A percentile compares a stretch with the other conserved stretches of the same genome.
Conservation (phyloP, 2,113 vertebrate genomes). For the Chauna torquata region DNA sequence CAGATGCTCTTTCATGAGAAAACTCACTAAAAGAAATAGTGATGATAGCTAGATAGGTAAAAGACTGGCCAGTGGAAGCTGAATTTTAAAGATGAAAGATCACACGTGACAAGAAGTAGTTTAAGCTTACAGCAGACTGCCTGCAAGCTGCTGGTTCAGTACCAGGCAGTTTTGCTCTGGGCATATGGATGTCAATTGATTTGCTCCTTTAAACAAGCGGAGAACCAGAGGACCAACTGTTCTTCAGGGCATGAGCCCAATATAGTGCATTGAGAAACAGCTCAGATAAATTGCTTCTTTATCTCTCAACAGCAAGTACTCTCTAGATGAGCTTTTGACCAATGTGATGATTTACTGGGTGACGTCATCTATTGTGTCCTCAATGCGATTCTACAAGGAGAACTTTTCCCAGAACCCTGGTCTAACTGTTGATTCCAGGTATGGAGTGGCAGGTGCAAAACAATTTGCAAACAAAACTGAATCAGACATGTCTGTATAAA, state of each 20-base stretch:
- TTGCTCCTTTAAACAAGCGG: background rate
- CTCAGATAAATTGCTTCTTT: background rate
- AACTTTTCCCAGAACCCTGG: conserved; percentile 56
- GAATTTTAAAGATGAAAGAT: background rate
- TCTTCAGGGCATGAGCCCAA: background rate
- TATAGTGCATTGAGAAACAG: background rate
- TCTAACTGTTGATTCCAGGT: conserved; percentile 65
- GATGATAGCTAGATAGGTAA: background rate
- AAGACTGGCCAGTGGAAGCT: background rate
- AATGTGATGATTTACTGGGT: conserved; percentile 92
- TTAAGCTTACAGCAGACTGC: background rate
- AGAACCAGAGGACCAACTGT: background rate
- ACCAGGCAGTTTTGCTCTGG: background rate
- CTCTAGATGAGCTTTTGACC: conserved; percentile 87
- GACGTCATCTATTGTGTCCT: conserved; percentile 82
- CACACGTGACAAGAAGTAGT: background rate
- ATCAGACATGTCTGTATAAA: background rate
- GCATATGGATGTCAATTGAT: background rate
- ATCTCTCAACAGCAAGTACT: conserved; percentile 79
- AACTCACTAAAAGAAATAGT: background rate
- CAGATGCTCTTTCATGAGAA: background rate
- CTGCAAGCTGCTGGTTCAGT: background rate
- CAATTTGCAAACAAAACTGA: background rate
- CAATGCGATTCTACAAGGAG: conserved; percentile 91
- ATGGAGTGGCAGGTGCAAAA: background rate